A percentile compares a stretch with the other conserved stretches of the same genome.
Evolutionary conservation across 1,140 invertebrate genomes (phyloP).

Genomic region (Heliconius congener): DNA sequence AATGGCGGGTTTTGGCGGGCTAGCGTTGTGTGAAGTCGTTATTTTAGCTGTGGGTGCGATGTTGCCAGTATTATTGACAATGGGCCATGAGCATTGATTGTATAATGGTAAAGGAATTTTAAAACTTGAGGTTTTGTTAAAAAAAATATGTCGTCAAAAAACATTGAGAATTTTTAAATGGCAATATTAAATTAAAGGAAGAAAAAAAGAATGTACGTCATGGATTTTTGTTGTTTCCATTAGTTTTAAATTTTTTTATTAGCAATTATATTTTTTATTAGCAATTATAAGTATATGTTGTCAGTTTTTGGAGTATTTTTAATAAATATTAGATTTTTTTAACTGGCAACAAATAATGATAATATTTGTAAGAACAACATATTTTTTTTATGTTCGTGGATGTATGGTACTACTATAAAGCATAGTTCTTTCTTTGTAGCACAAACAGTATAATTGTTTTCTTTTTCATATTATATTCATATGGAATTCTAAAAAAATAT

Average conservation of each 20-base stretch:
- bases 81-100: conserved; percentile 92
- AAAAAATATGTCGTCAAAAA: neutral
- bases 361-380: too few relatives aligned
- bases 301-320: too few relatives aligned
- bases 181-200: neutral
- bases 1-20: conserved; percentile 80
- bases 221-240: too few relatives aligned
- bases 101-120: neutral
- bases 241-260: too few relatives aligned
- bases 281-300: too few relatives aligned
- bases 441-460: neutral
- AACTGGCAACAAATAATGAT: too few relatives aligned
- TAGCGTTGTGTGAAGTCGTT: conserved; percentile 90
- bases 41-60: conserved; percentile 92
- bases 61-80: conserved; percentile 92
- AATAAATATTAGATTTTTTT: too few relatives aligned
- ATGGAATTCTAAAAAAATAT: neutral
- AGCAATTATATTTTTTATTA: too few relatives aligned
- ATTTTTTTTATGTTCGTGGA: too few relatives aligned
- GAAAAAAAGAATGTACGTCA: too few relatives aligned
- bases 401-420: too few relatives aligned
- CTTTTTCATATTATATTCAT: too few relatives aligned
- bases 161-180: neutral
- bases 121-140: neutral
- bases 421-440: neutral